Percentiles rank a stretch among this genome's conserved stretches.
These are phyloP conservation scores for Casuarius casuarius DNA, from an alignment of 2,113 vertebrate species.

Conservation along the genomic window DNA sequence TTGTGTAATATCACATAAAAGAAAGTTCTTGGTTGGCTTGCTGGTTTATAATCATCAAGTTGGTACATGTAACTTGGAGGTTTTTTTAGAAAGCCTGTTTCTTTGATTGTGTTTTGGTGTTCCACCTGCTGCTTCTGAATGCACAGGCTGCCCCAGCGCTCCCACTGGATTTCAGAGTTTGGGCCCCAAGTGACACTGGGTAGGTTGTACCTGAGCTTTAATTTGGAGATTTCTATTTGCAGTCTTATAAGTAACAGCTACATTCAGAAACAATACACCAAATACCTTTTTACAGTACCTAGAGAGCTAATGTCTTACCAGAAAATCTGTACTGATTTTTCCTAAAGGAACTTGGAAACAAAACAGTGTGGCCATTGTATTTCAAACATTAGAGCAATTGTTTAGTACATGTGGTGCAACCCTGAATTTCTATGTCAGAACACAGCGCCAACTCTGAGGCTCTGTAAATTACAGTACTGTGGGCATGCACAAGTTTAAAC, in stretches of 20 bases:
- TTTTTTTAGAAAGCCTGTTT: not conserved
- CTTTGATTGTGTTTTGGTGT: not conserved
- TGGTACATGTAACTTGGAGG: not conserved
- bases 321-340: conserved; percentile 30
- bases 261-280: conserved; percentile 8
- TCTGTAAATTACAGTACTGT: conserved; percentile 43
- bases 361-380: conserved; percentile 61
- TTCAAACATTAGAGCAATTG: conserved; percentile 67
- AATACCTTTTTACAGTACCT: not conserved
- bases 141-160: not conserved
- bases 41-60: not conserved
- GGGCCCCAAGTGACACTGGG: not conserved
- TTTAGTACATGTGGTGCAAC: conserved; percentile 43
- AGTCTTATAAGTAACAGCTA: conserved; percentile 1
- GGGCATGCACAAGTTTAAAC: conserved; percentile 49
- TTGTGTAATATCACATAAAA: conserved; percentile 22
- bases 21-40: not conserved
- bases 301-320: not conserved
- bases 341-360: conserved; percentile 49
- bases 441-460: not conserved
- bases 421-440: conserved; percentile 46
- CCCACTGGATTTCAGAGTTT: not conserved
- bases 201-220: not conserved
- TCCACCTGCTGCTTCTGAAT: not conserved
- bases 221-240: not conserved